These are phyloP conservation scores for Atta cephalotes DNA, from an alignment of 1,140 invertebrate species.

Conservation along the genomic window DNA sequence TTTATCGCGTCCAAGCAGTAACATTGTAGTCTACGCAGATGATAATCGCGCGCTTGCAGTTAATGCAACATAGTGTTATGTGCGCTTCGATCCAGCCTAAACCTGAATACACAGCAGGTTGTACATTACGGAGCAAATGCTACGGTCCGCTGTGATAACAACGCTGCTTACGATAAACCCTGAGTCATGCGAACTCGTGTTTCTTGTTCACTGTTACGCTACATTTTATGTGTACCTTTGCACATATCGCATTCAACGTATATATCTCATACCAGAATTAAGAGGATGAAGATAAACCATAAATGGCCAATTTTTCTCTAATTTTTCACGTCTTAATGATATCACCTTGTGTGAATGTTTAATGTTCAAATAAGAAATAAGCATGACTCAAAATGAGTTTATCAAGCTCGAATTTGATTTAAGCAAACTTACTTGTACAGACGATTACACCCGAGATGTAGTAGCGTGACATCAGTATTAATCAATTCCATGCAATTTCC, in stretches of 20 bases:
- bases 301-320: background rate
- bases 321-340: conserved; percentile 8
- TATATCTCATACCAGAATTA: background rate
- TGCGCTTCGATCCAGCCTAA: conserved; percentile 59
- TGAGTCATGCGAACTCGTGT: conserved; percentile 53
- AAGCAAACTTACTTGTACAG: conserved; percentile 33
- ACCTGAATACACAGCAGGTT: conserved; percentile 61
- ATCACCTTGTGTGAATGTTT: background rate
- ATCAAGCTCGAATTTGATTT: conserved; percentile 38
- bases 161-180: conserved; percentile 52
- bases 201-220: conserved; percentile 41
- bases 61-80: conserved; percentile 65
- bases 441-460: conserved; percentile 52
- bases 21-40: conserved; percentile 59
- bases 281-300: background rate
- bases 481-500: conserved; percentile 65
- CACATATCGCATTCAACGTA: background rate
- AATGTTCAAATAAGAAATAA: background rate
- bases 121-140: conserved; percentile 57
- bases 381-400: background rate
- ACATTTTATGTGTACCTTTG: conserved; percentile 21
- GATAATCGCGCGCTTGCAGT: conserved; percentile 58
- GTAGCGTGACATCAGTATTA: conserved; percentile 57
- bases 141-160: conserved; percentile 57
- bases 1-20: conserved; percentile 56